phyloP scores from a whole-genome alignment of 1,140 invertebrate genomes.

The Drosophila fuyamai region DNA sequence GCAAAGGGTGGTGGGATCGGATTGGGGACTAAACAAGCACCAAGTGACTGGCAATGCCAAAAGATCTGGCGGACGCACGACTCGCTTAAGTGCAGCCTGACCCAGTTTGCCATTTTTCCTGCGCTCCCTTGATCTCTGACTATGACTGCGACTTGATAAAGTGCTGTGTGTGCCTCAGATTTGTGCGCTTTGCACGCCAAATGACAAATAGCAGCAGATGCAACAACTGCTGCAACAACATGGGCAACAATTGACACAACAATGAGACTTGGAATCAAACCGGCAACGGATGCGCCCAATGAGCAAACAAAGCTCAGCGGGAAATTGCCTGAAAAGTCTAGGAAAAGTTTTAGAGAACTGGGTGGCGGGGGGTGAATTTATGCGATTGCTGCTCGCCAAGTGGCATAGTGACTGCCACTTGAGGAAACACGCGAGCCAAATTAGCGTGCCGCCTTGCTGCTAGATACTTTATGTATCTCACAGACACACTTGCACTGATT shows the following conservation, averaged over 20 bases:
- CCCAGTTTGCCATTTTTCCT: conserved; percentile 60
- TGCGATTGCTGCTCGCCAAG: conserved; percentile 78
- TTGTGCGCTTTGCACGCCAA: conserved; percentile 57
- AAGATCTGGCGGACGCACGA: conserved; percentile 66
- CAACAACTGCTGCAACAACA: conserved; percentile 47
- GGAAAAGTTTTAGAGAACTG: conserved; percentile 24
- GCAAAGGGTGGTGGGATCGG: conserved; percentile 26
- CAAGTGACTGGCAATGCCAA: conserved; percentile 77
- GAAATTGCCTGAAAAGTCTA: conserved; percentile 73
- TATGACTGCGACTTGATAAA: conserved; percentile 66
- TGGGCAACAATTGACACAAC: conserved; percentile 80
- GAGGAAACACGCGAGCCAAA: conserved; percentile 81
- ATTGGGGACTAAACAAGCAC: conserved; percentile 36
- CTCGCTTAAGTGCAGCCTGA: conserved; percentile 76
- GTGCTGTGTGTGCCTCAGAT: conserved; percentile 71
- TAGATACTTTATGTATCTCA: conserved; percentile 65
- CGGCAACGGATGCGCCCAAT: conserved; percentile 82
- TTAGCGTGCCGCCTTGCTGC: conserved; percentile 75
- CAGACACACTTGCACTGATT: conserved; percentile 71
- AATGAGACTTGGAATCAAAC: conserved; percentile 62
- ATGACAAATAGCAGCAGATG: conserved; percentile 60
- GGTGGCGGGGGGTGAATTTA: conserved; percentile 48
- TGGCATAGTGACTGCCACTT: conserved; percentile 81
- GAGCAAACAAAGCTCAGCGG: conserved; percentile 81
- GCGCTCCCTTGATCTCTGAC: conserved; percentile 55